Conservation (phyloP, 2,113 vertebrate genomes). For the Eudorcas thomsonii region DNA sequence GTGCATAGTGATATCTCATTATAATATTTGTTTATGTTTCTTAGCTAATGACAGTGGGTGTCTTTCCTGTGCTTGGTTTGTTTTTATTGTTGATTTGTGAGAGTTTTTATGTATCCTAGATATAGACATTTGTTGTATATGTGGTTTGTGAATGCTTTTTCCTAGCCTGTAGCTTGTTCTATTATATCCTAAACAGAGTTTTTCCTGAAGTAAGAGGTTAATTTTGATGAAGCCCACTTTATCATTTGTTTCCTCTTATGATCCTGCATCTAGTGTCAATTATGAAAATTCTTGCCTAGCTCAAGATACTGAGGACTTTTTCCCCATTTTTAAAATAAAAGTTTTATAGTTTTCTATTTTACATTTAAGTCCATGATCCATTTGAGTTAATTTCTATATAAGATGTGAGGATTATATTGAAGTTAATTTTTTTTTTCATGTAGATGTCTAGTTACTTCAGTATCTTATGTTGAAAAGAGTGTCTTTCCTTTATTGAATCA, state of each 20-base stretch:
- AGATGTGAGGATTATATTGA: not conserved
- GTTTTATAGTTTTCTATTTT: not conserved
- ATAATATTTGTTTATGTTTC: not conserved
- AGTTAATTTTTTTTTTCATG: not conserved
- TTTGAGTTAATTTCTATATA: not conserved
- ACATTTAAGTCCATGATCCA: not conserved
- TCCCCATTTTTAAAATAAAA: not conserved
- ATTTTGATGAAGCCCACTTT: not conserved
- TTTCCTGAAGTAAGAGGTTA: not conserved
- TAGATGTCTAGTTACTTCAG: not conserved
- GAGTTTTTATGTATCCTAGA: not conserved
- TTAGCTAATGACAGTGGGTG: not conserved
- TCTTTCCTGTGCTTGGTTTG: not conserved
- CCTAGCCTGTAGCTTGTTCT: not conserved
- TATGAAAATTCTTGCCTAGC: not conserved
- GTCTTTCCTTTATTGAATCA: not conserved
- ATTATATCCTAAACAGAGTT: not conserved
- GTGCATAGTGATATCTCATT: not conserved
- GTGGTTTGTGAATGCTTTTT: not conserved
- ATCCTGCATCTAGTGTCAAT: not conserved
- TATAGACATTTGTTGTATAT: not conserved
- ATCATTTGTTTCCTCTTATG: not conserved
- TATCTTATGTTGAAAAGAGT: not conserved
- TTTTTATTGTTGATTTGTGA: not conserved
- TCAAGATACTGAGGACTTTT: not conserved